Evolutionary conservation across 1,140 invertebrate species (phyloP).

Genomic region (Parasteatoda tepidariorum): DNA sequence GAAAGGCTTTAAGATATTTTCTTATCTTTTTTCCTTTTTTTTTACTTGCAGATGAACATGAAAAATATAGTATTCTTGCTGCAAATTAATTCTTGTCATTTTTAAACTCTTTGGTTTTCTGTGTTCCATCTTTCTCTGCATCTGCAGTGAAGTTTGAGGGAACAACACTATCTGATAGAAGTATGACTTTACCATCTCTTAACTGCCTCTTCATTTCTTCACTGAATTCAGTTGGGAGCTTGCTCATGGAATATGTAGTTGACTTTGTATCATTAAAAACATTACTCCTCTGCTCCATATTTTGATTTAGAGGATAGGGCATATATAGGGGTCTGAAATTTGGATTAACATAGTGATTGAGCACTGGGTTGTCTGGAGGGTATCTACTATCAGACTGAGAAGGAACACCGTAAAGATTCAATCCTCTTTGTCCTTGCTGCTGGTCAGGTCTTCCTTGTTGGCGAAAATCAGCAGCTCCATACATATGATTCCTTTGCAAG

Average conservation of each 20-base stretch:
- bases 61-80: not conserved
- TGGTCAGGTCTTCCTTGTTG: too few relatives aligned
- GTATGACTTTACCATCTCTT: constrained; percentile 33
- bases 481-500: not conserved
- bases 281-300: not conserved
- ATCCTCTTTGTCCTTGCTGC: too few relatives aligned
- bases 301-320: not conserved
- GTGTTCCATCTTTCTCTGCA: not conserved
- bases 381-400: not conserved
- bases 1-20: not conserved
- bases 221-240: constrained; percentile 1
- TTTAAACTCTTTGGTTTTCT: not conserved
- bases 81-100: not conserved
- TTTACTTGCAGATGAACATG: not conserved
- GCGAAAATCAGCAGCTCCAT: too few relatives aligned
- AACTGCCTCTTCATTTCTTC: constrained; percentile 45
- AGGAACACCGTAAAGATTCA: too few relatives aligned
- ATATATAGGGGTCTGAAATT: not conserved
- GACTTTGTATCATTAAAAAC: not conserved
- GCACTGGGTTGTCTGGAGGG: not conserved
- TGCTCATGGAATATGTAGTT: not conserved
- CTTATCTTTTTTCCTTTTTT: not conserved
- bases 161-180: constrained; percentile 40
- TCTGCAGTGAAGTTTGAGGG: constrained; percentile 21
- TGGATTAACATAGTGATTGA: not conserved